Conservation (phyloP, 2,113 vertebrate genomes). For the Campylomormyrus tamandua region DNA sequence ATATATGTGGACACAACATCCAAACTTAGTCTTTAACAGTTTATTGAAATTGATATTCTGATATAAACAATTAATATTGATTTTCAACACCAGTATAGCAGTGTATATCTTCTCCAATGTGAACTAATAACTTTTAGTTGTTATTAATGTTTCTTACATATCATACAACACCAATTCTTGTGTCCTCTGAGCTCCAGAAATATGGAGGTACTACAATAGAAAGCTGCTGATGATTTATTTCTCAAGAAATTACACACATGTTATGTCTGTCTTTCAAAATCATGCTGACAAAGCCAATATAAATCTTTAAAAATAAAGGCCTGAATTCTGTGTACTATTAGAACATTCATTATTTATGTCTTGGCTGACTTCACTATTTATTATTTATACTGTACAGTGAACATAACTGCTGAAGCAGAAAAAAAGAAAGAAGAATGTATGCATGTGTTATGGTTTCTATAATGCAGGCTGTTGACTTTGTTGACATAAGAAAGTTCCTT, state of each 20-base stretch:
- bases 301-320: not conserved
- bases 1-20: not conserved
- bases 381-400: not conserved
- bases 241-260: not conserved
- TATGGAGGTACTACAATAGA: not conserved
- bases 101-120: not conserved
- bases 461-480: not conserved
- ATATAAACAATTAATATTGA: not conserved
- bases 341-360: not conserved
- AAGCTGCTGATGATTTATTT: not conserved
- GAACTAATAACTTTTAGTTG: not conserved
- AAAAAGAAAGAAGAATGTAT: not conserved
- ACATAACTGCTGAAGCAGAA: not conserved
- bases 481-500: not conserved
- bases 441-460: not conserved
- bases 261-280: not conserved
- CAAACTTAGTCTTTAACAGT: not conserved
- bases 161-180: not conserved
- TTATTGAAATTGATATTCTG: not conserved
- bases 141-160: not conserved
- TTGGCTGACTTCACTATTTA: not conserved
- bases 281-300: not conserved
- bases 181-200: not conserved
- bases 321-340: not conserved
- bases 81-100: not conserved